Evolutionary conservation across 2,113 vertebrate genomes (phyloP).

Genomic region (Hyla sarda): DNA sequence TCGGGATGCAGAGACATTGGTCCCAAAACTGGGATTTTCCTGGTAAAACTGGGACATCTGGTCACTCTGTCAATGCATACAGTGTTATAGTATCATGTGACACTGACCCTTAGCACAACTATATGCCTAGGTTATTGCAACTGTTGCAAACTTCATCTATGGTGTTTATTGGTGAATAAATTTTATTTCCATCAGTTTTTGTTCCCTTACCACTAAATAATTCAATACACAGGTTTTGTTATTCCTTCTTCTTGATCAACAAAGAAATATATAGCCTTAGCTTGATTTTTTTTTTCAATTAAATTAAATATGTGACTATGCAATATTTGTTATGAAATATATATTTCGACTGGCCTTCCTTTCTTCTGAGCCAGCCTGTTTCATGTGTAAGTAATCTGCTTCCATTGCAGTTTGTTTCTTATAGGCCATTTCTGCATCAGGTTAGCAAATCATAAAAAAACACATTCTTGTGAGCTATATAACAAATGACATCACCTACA

Average conservation of each 20-base stretch:
- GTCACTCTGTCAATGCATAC: too few species aligned
- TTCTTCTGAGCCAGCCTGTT: not conserved
- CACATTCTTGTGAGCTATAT: constrained; percentile 37
- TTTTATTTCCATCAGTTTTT: not conserved
- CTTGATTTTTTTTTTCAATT: not conserved
- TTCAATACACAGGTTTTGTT: not conserved
- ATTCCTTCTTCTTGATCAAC: not conserved
- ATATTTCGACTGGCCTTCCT: not conserved
- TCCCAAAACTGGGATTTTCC: too few species aligned
- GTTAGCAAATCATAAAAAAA: constrained; percentile 52
- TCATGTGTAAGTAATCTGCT: constrained; percentile 27
- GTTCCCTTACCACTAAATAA: too few species aligned
- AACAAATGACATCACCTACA: constrained; percentile 53
- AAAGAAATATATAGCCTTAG: not conserved
- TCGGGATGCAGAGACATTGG: too few species aligned
- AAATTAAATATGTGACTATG: not conserved
- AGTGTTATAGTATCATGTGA: too few species aligned
- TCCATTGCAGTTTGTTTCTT: not conserved
- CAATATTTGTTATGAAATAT: not conserved
- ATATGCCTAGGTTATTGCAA: too few species aligned
- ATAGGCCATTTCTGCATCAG: constrained; percentile 17
- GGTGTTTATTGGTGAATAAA: not conserved
- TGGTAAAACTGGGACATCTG: too few species aligned
- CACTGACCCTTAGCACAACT: too few species aligned
- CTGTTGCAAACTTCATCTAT: not conserved